Evolutionary conservation across 2,797 vertebrate genomes (phyloP), one percentile per base, ranked within the genome.

Genomic region (Anniella stebbinsi): DNA sequence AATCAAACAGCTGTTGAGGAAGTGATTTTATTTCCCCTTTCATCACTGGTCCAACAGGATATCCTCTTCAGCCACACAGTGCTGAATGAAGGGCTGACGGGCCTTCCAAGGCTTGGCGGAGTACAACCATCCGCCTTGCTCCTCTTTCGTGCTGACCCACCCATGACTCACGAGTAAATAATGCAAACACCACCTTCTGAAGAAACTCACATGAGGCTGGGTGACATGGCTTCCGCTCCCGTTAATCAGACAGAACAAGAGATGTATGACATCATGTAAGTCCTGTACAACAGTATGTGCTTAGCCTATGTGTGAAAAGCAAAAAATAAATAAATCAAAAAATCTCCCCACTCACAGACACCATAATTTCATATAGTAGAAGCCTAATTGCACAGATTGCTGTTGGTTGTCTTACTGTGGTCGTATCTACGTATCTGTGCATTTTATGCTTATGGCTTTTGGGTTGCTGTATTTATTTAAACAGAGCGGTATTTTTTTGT

Each of bases 1-100:
- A 97, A 97, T 96, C 95, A 97, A 98, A 97, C 98, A 98, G 98
- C 98, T 98, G 98, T 96, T 97, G 97, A 98, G 98, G 98, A 98
- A 98, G 98, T 98, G 97, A 98, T 97, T 98, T 97, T 97, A 97
- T 96, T 97, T 97, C 97, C 97, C 95, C 93, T 94, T 89, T 97
- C 96, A 96, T 97, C 97, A 96, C 93, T 95, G 96, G 96, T 95
- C 95, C 86, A 93, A 96, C 97, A 98, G 97, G 98, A 98, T 98
- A 98, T 98, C 97, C 97, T 97, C 96, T 96, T 95, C 93, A 96
- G 96, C 96, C 93, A 90, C 95, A 97, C 80, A 96, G 96, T 96
- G 94, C 92, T 97, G 97, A 97, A 97, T 97, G 96, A 97, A 96
- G 93, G 94, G 92, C 93, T 88, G 63, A 95, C 8, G 89, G 94